Evolutionary conservation across 2,113 vertebrate species (phyloP).

Genomic region (Mobula hypostoma): DNA sequence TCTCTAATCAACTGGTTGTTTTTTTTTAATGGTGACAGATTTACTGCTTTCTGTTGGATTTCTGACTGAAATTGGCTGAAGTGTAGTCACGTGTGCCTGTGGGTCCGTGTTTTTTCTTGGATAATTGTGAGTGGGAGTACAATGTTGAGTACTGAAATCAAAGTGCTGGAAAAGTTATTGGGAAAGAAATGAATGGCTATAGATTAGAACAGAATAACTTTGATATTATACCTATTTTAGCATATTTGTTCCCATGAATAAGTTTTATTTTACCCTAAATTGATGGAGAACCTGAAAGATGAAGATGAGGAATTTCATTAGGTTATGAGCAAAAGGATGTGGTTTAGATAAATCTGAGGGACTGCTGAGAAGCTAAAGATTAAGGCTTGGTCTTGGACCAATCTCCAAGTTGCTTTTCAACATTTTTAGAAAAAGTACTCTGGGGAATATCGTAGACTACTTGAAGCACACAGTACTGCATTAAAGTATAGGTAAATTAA

Average conservation of each 20-base stretch:
- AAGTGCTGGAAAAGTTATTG: neutral
- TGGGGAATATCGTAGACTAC: neutral
- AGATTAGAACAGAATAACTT: neutral
- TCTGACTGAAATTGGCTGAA: neutral
- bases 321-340: neutral
- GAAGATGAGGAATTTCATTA: neutral
- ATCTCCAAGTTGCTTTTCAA: neutral
- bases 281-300: neutral
- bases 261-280: neutral
- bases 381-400: neutral
- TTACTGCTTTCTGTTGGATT: neutral
- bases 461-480: neutral
- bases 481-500: neutral
- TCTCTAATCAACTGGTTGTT: neutral
- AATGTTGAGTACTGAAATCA: neutral
- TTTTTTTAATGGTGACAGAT: neutral
- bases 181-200: neutral
- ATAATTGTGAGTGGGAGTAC: neutral
- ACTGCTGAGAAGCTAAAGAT: neutral
- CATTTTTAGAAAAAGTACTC: neutral
- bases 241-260: neutral
- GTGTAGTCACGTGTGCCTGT: neutral
- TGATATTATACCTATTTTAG: neutral
- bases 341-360: neutral
- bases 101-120: neutral